Evolutionary conservation across 2,113 vertebrate genomes (phyloP).

Genomic region (Ciconia maguari): DNA sequence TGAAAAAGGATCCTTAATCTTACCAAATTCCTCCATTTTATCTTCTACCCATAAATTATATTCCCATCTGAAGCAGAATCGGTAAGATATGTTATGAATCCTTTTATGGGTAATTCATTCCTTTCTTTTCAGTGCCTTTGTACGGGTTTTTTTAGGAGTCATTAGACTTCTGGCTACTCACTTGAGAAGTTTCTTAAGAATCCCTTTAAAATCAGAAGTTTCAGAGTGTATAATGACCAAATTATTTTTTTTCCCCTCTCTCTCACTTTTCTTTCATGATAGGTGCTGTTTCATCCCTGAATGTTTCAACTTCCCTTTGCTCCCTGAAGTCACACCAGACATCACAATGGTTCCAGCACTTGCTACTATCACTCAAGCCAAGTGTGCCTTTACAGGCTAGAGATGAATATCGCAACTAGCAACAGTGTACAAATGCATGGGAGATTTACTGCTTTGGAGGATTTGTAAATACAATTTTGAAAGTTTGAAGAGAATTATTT

Average conservation of each 20-base stretch:
- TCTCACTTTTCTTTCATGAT: not conserved
- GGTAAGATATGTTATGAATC: not conserved
- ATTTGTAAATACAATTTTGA: not conserved
- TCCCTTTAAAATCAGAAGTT: not conserved
- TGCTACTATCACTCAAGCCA: not conserved
- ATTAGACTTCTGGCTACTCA: not conserved
- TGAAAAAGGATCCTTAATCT: constrained; percentile 2
- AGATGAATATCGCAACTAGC: not conserved
- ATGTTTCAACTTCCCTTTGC: not conserved
- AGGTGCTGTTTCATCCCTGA: not conserved
- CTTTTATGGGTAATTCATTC: not conserved
- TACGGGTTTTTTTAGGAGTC: not conserved
- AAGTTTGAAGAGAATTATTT: not conserved
- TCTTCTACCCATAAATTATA: constrained; percentile 16
- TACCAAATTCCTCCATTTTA: constrained; percentile 10
- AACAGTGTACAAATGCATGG: not conserved
- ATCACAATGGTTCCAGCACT: not conserved
- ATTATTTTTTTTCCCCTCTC: not conserved
- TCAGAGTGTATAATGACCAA: not conserved
- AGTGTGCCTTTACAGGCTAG: not conserved
- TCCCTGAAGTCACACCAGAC: not conserved
- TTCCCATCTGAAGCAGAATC: not conserved
- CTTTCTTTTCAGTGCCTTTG: not conserved
- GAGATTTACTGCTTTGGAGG: not conserved
- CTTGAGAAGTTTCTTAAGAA: not conserved